Evolutionary conservation across 2,888 invertebrate genomes (phyloP), one percentile per base, ranked within the genome.

Genomic region (Nomada ferruginata): DNA sequence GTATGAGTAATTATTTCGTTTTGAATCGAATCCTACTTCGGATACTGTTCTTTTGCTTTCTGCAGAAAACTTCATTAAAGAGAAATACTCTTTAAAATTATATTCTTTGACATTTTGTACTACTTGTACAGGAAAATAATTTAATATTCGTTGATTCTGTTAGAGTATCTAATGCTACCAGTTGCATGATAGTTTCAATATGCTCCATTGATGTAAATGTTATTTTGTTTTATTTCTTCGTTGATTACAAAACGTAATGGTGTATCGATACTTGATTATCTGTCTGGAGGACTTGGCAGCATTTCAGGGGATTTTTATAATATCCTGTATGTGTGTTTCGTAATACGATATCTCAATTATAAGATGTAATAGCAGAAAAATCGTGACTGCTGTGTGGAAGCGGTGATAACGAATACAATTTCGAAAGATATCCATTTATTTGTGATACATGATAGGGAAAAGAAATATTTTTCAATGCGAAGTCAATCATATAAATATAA

Each of bases 391-490:
- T 82, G 29, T 63, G 29, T 77, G 26, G 26, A 64, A 60, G 61
- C 57, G 23, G 74, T 52, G 44, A 69, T 75, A 60, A 42, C 20
- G 20, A 75, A 60, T 75, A 76, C 79, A 61, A 63, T 82, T 83
- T 84, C 65, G 64, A 75, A 79, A 26, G 61, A 61, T 84, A 81
- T 86, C 77, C 68, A 79, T 81, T 88, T 61, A 75, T 84, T 88
- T 82, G 73, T 85, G 79, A 86, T 88, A 88, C 20, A 29, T 55
- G 57, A 78, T 72, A 82, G 69, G 29, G 64, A 59, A 77, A 76
- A 61, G 77, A 59, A 60, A 82, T 87, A 88, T 85, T 87, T 88
- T 88, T 85, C 60, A 87, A 85, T 75, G 53, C 78, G 72, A 80
- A 69, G 76, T 85, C 78, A 77, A 84, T 87, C 74, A 55, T 79